Conservation (phyloP, 2,797 vertebrate genomes). For the Tolypeutes matacus region DNA sequence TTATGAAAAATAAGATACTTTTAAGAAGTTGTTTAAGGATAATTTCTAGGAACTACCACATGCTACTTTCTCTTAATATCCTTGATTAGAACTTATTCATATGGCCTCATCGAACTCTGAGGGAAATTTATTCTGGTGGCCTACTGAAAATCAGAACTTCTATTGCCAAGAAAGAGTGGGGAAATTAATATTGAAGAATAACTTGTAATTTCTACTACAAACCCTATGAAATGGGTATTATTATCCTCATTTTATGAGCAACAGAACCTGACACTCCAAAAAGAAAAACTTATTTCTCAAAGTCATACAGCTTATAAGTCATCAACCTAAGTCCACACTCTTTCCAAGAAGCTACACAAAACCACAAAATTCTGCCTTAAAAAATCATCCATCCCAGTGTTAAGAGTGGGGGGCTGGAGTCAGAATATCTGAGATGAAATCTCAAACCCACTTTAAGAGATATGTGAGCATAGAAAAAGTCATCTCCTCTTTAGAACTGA, state of each 20-base stretch:
- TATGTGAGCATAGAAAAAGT: not conserved
- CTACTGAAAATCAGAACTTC: not conserved
- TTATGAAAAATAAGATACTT: too few species aligned
- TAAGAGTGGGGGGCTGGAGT: not conserved
- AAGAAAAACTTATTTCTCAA: not conserved
- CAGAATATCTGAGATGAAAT: not conserved
- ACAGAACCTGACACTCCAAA: not conserved
- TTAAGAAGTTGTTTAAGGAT: not conserved
- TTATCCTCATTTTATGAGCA: not conserved
- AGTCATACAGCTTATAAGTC: not conserved
- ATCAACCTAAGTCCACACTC: not conserved
- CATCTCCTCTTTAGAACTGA: fast-evolving
- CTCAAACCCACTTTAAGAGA: not conserved
- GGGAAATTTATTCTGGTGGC: not conserved
- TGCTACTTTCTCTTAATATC: not conserved
- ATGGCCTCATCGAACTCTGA: not conserved
- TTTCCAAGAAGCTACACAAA: not conserved
- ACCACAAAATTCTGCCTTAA: not conserved
- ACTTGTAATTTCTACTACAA: not conserved
- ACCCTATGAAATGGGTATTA: not conserved
- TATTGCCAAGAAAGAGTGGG: not conserved
- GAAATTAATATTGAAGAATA: too few species aligned
- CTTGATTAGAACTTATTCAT: not conserved
- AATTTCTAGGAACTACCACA: not conserved
- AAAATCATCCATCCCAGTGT: fast-evolving